A percentile compares a stretch with the other conserved stretches of the same genome.
Evolutionary conservation across 2,888 invertebrate species (phyloP).

Genomic region (Drosophila pegasa): DNA sequence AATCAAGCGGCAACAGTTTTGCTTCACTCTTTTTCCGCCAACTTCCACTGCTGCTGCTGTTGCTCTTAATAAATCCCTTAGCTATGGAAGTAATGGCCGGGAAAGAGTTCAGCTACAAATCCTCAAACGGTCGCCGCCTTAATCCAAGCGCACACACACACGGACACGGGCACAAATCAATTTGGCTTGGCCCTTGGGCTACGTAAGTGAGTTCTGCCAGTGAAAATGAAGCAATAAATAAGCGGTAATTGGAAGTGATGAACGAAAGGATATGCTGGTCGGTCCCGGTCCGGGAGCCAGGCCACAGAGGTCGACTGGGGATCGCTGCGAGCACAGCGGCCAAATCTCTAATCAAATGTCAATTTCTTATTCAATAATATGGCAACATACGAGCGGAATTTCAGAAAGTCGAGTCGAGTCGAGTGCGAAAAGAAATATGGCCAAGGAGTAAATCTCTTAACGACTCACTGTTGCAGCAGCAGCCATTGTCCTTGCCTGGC

Average conservation of each 20-base stretch:
- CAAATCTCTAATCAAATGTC: constrained; percentile 78
- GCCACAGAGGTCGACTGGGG: constrained; percentile 7
- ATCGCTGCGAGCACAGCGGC: constrained; percentile 3
- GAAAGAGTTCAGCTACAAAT: constrained; percentile 43
- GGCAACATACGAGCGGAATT: constrained; percentile 60
- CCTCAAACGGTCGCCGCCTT: constrained; percentile 44
- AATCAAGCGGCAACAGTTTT: constrained; percentile 44
- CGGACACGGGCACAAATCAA: constrained; percentile 62
- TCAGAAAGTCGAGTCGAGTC: neutral
- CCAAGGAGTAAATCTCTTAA: constrained; percentile 74
- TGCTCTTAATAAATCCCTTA: constrained; percentile 51
- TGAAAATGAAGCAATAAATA: constrained; percentile 75
- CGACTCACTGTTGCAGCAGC: constrained; percentile 43
- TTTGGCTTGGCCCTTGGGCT: constrained; percentile 50
- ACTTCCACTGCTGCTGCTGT: neutral
- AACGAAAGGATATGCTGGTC: constrained; percentile 55
- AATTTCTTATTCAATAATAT: constrained; percentile 76
- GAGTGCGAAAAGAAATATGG: constrained; percentile 58
- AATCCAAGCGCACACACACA: constrained; percentile 37
- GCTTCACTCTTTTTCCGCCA: neutral
- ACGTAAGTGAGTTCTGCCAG: constrained; percentile 18
- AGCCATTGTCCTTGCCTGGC: constrained; percentile 27
- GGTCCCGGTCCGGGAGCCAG: constrained; percentile 9
- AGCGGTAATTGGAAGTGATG: constrained; percentile 79
- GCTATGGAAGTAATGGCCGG: constrained; percentile 27